A percentile compares a stretch with the other conserved stretches of the same genome.
Evolutionary conservation across 2,797 vertebrate species (phyloP).

Genomic region (Lateolabrax maculatus): DNA sequence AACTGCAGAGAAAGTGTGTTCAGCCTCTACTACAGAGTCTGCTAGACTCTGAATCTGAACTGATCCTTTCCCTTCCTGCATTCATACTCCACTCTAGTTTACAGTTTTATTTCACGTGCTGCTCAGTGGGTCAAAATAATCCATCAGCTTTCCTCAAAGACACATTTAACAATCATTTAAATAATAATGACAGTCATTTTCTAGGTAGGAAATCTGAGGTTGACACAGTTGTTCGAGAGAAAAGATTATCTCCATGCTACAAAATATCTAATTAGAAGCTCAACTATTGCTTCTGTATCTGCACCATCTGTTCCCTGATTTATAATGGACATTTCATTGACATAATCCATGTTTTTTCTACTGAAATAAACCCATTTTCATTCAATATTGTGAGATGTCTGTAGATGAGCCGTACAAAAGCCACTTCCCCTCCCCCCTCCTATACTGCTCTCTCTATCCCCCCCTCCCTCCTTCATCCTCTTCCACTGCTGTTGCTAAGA

Average conservation of each 20-base stretch:
- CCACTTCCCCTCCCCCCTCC: slow-evolving; percentile 69
- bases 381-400: slow-evolving; percentile 64
- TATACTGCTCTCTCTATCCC: slow-evolving; percentile 40
- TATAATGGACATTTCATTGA: slow-evolving; percentile 30
- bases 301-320: slow-evolving; percentile 59
- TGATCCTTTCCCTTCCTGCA: slow-evolving; percentile 11
- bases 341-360: slow-evolving; percentile 50
- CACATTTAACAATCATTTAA: too few species aligned
- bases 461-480: slow-evolving; percentile 57
- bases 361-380: slow-evolving; percentile 62
- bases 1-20: slow-evolving; percentile 27
- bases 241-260: slow-evolving; percentile 54
- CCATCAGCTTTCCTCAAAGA: slow-evolving; percentile 17
- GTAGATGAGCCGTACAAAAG: slow-evolving; percentile 49
- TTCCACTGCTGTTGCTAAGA: slow-evolving; percentile 82
- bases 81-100: background rate
- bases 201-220: slow-evolving; percentile 33
- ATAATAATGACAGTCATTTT: slow-evolving; percentile 23
- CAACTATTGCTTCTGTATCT: slow-evolving; percentile 39
- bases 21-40: slow-evolving; percentile 8
- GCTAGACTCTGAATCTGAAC: slow-evolving; percentile 33
- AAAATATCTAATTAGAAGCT: slow-evolving; percentile 72
- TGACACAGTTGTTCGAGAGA: slow-evolving; percentile 68
- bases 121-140: slow-evolving; percentile 24
- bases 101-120: slow-evolving; percentile 24